phyloP scores from a whole-genome alignment of 2,797 vertebrate species.

The Malacoraja senta region DNA sequence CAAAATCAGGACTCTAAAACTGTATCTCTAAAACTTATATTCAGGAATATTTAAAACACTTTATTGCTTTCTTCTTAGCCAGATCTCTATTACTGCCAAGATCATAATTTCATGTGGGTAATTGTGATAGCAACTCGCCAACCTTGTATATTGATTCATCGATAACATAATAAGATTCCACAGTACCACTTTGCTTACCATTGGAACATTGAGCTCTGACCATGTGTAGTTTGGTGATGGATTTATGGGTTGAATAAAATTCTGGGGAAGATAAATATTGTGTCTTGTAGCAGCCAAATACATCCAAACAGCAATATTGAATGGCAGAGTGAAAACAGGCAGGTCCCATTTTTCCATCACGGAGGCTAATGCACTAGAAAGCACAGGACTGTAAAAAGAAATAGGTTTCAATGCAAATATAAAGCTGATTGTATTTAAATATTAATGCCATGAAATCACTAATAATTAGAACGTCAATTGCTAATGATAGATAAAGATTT shows the following conservation, averaged over 20 bases:
- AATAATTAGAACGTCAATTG: neutral
- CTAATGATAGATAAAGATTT: neutral
- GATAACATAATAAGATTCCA: neutral
- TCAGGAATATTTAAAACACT: too few relatives aligned
- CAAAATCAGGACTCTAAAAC: too few relatives aligned
- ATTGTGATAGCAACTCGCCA: too few relatives aligned
- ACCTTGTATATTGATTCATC: neutral
- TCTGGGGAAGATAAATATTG: slow-evolving; percentile 76
- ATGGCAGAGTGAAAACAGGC: slow-evolving; percentile 85
- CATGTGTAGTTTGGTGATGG: slow-evolving; percentile 77
- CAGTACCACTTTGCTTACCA: slow-evolving; percentile 58
- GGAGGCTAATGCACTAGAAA: slow-evolving; percentile 79
- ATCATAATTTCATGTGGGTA: too few relatives aligned
- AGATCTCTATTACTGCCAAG: too few relatives aligned
- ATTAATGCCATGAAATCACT: neutral
- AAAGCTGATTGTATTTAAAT: neutral
- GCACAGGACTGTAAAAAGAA: slow-evolving; percentile 66
- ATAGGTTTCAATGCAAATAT: slow-evolving; percentile 7
- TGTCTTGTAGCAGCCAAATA: slow-evolving; percentile 80
- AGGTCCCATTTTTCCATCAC: slow-evolving; percentile 85
- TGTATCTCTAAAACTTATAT: too few relatives aligned
- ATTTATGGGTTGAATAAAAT: slow-evolving; percentile 61
- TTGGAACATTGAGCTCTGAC: slow-evolving; percentile 64
- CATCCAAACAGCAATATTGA: slow-evolving; percentile 79
- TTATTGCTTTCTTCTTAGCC: too few relatives aligned